phyloP scores from a whole-genome alignment of 2,888 invertebrate genomes.

The Glyphotaelius pellucidus region DNA sequence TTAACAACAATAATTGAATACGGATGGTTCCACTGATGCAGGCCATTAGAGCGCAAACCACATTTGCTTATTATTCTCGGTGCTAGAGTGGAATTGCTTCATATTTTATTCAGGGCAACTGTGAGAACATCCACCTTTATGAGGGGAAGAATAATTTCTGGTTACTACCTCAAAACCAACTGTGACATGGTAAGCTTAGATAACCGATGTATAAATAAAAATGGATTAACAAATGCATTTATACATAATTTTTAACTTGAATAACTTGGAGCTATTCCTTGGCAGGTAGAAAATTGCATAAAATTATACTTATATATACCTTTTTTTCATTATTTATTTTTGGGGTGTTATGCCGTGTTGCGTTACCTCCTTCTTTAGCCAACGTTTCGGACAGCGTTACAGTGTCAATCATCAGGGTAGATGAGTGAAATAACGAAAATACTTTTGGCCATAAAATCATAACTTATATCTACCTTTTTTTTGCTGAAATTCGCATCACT shows the following conservation, averaged over 20 bases:
- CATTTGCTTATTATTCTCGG: slow-evolving; percentile 28
- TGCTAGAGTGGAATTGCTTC: slow-evolving; percentile 25
- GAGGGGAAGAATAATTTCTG: background rate
- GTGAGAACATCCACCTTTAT: slow-evolving; percentile 7
- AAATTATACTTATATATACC: too few species aligned
- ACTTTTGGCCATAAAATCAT: too few species aligned
- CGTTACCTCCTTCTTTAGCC: too few species aligned
- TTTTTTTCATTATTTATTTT: too few species aligned
- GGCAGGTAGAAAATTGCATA: too few species aligned
- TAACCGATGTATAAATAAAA: background rate
- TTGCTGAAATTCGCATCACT: too few species aligned
- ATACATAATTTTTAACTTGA: background rate
- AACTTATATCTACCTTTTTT: too few species aligned
- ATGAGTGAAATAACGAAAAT: too few species aligned
- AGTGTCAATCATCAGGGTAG: too few species aligned
- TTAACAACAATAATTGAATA: background rate
- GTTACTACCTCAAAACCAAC: background rate
- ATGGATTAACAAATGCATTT: background rate
- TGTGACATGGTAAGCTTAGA: background rate
- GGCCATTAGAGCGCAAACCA: slow-evolving; percentile 3
- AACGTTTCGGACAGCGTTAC: too few species aligned
- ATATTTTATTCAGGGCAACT: slow-evolving; percentile 33
- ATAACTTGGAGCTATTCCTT: too few species aligned
- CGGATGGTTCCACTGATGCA: background rate
- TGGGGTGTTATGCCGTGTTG: too few species aligned